Base-by-base conservation (phyloP, 1,140 invertebrate genomes). In the Kradibia gibbosae region DNA sequence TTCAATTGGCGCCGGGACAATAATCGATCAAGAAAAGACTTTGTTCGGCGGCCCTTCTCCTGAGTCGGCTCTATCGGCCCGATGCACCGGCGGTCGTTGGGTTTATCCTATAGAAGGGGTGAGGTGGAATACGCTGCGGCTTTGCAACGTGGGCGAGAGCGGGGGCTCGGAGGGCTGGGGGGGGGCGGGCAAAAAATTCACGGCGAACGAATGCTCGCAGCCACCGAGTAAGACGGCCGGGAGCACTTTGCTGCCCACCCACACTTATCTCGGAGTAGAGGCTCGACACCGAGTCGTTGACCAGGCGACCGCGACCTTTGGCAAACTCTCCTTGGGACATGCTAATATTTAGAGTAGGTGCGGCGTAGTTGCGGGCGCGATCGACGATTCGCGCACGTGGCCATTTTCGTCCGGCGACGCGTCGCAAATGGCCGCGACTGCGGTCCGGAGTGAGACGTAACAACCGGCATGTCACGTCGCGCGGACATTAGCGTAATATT, bases 281-380 rank as follows among this genome's bases (percentile, higher is more conserved):
- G 50, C 15, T 53, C 50, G 50, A 20, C 50, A 20, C 20, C 5
- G 10, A 11, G 50, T 53, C 15, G 50, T 17, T 20, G 50, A 17
- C 15, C 10, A 17, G 13, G 50, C 22, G 3, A 36, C 15, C 62
- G 17, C 34, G 22, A 82, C 82, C 80, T 78, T 85, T 71, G 82
- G 84, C 82, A 82, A 86, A 85, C 84, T 84, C 84, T 53, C 81
- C 39, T 48, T 84, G 81, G 85, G 84, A 81, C 85, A 87, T 87
- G 86, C 86, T 85, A 87, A 88, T 87, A 88, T 86, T 86, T 86
- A 85, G 86, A 87, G 85, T 86, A 88, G 75, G 76, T 84, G 76
- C 75, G 85, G 86, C 83, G 87, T 88, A 90, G 87, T 88, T 90
- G 89, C 90, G 88, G 89, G 90, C 85, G 86, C 88, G n/a, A n/a